These are phyloP conservation scores for Mechanitis mazaeus DNA, from an alignment of 2,888 invertebrate genomes.

Conservation along the genomic window DNA sequence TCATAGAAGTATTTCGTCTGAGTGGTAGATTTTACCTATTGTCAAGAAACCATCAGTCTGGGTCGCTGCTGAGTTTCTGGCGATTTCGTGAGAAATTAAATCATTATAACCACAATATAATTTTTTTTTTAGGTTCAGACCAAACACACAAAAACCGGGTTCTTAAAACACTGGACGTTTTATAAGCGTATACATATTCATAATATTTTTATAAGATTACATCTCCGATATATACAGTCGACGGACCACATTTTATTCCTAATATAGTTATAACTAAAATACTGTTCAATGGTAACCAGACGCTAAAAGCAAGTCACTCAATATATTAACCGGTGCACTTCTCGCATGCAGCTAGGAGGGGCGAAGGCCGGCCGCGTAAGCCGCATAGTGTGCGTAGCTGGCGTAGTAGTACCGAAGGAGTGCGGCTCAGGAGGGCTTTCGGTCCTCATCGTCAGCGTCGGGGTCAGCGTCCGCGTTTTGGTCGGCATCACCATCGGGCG, in stretches of 20 bases:
- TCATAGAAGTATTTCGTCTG: too few relatives aligned
- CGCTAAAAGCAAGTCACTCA: slow-evolving; percentile 1
- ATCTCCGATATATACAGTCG: slow-evolving; percentile 9
- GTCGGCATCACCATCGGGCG: slow-evolving; percentile 40
- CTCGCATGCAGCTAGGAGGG: slow-evolving; percentile 39
- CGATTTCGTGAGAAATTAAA: too few relatives aligned
- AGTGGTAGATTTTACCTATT: too few relatives aligned
- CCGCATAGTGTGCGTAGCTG: slow-evolving; percentile 31
- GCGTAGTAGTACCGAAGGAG: slow-evolving; percentile 27
- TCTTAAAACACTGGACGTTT: slow-evolving; percentile 9
- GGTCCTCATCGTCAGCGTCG: slow-evolving; percentile 38
- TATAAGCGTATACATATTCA: slow-evolving; percentile 10
- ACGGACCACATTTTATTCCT: neutral
- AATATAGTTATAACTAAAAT: slow-evolving; percentile 13
- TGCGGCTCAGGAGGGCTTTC: slow-evolving; percentile 46
- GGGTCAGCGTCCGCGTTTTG: slow-evolving; percentile 20
- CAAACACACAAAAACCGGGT: too few relatives aligned
- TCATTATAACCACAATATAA: too few relatives aligned
- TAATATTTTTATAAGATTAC: neutral
- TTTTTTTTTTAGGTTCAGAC: too few relatives aligned
- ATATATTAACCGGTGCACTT: neutral
- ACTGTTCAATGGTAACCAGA: slow-evolving; percentile 22
- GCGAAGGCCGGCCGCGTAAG: slow-evolving; percentile 22
- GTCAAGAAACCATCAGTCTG: too few relatives aligned
- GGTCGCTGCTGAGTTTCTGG: too few relatives aligned